A percentile compares a stretch with the other conserved stretches of the same genome.
Conservation (phyloP, 1,140 invertebrate species). For the Drosophila insularis region DNA sequence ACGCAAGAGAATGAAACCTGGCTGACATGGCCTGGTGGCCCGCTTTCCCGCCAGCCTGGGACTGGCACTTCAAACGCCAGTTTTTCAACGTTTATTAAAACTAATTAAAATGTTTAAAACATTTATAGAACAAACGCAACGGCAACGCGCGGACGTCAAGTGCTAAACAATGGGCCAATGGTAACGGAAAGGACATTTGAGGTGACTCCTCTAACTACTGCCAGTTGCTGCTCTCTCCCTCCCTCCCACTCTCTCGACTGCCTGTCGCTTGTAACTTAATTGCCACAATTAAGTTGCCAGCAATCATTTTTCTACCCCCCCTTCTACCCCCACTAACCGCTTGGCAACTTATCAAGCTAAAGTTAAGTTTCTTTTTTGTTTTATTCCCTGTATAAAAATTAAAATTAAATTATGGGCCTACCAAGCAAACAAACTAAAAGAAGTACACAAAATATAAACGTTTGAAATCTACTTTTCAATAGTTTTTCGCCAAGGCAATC, state of each 20-base stretch:
- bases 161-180: conserved; percentile 18
- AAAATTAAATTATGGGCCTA: background rate
- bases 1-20: conserved; percentile 18
- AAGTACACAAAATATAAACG: background rate
- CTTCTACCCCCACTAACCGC: background rate
- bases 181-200: conserved; percentile 15
- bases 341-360: background rate
- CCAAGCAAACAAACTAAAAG: background rate
- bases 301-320: conserved; percentile 10
- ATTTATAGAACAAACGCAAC: conserved; percentile 61
- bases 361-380: background rate
- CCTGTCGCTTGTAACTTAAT: conserved; percentile 9
- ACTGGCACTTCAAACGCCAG: conserved; percentile 47
- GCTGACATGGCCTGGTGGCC: conserved; percentile 13
- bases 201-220: conserved; percentile 2
- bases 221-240: background rate
- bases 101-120: conserved; percentile 63
- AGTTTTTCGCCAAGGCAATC: background rate
- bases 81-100: conserved; percentile 47
- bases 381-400: background rate
- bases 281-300: conserved; percentile 21
- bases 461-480: background rate
- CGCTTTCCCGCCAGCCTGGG: conserved; percentile 13
- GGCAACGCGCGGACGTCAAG: conserved; percentile 24
- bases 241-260: background rate